These are phyloP conservation scores for Orthosia incerta DNA, from an alignment of 2,888 invertebrate genomes.

Conservation along the genomic window DNA sequence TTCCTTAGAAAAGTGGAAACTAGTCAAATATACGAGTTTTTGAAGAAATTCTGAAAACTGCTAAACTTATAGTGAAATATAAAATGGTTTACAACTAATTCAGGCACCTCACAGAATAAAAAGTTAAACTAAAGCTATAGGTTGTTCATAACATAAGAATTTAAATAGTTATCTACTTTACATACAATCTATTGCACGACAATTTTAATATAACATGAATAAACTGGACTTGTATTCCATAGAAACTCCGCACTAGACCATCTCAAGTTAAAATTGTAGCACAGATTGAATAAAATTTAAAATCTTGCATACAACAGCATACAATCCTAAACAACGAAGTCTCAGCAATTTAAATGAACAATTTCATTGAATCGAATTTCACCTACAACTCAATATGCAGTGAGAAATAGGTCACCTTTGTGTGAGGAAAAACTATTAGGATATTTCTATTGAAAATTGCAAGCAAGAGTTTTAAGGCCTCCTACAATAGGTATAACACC, in stretches of 20 bases:
- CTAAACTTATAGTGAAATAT: neutral
- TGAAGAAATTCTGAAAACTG: neutral
- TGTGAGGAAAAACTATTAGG: slow-evolving; percentile 4
- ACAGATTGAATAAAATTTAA: neutral
- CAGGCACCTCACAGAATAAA: neutral
- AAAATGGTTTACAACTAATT: neutral
- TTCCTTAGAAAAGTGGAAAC: neutral
- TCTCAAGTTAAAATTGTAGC: too few relatives aligned
- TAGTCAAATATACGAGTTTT: neutral
- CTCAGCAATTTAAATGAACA: slow-evolving; percentile 7
- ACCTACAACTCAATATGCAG: slow-evolving; percentile 1
- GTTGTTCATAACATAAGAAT: too few relatives aligned
- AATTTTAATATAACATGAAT: too few relatives aligned
- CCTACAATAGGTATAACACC: neutral
- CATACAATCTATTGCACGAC: too few relatives aligned
- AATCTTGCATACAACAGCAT: neutral
- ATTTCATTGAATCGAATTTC: slow-evolving; percentile 22
- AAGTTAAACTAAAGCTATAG: neutral
- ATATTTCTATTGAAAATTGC: slow-evolving; percentile 27
- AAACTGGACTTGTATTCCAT: too few relatives aligned
- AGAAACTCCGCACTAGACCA: too few relatives aligned
- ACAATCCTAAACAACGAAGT: neutral
- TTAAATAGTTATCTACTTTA: too few relatives aligned
- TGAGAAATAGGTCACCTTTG: slow-evolving; percentile 38
- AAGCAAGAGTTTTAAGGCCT: neutral